Conservation (phyloP, 2,888 invertebrate species). For the Itoplectis maculator region DNA sequence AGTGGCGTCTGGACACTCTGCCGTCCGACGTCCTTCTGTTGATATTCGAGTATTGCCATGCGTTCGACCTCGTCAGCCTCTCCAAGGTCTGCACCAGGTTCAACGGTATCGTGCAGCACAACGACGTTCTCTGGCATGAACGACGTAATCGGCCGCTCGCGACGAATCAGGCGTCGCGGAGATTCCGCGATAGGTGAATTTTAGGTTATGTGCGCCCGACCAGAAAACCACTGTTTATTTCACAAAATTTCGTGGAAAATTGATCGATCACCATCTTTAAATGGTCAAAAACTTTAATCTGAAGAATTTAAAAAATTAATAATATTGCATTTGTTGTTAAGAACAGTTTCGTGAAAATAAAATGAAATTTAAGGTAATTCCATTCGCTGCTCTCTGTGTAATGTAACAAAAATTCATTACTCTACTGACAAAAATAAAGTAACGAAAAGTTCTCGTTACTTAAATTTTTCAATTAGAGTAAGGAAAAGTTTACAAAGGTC, state of each 20-base stretch:
- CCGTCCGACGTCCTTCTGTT: constrained; percentile 85
- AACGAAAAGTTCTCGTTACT: too few species aligned
- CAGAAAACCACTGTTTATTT: background rate
- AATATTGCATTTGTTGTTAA: too few species aligned
- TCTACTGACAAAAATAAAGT: too few species aligned
- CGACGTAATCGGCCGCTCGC: constrained; percentile 78
- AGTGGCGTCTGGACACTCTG: constrained; percentile 78
- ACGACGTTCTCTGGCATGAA: constrained; percentile 82
- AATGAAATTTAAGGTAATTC: too few species aligned
- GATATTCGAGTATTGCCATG: constrained; percentile 86
- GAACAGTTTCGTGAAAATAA: too few species aligned
- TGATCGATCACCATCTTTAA: too few species aligned
- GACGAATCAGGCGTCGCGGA: constrained; percentile 81
- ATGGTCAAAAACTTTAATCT: background rate
- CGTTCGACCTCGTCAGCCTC: constrained; percentile 85
- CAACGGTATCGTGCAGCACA: constrained; percentile 84
- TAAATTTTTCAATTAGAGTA: too few species aligned
- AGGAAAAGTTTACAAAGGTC: too few species aligned
- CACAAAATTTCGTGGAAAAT: background rate
- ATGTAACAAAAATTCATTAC: too few species aligned
- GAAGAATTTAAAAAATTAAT: background rate
- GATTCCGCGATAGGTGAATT: constrained; percentile 78
- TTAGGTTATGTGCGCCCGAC: constrained; percentile 70
- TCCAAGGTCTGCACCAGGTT: constrained; percentile 85
- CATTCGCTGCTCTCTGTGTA: too few species aligned